These are phyloP conservation scores for Bombyx huttoni DNA, from an alignment of 2,888 invertebrate genomes.

Conservation along the genomic window DNA sequence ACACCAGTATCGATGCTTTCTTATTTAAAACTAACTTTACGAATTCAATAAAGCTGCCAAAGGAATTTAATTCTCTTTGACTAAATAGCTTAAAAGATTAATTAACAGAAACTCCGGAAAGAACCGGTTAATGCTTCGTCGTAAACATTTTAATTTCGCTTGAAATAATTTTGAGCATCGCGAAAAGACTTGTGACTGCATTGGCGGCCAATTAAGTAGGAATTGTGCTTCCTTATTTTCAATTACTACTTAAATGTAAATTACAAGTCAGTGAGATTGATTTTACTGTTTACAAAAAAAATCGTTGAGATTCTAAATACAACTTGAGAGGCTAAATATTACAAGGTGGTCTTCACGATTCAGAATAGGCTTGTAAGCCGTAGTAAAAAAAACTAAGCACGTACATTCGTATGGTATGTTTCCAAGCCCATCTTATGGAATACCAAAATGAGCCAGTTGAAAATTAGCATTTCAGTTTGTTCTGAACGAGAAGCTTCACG, in stretches of 20 bases:
- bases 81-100: constrained; percentile 66
- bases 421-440: too few species aligned
- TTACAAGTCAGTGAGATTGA: too few species aligned
- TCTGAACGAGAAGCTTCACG: background rate
- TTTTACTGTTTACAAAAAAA: too few species aligned
- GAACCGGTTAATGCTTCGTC: constrained; percentile 40
- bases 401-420: too few species aligned
- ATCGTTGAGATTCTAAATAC: too few species aligned
- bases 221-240: background rate
- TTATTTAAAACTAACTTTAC: constrained; percentile 61
- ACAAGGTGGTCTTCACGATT: too few species aligned
- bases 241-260: background rate
- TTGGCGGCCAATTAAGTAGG: background rate
- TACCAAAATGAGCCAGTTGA: background rate
- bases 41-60: constrained; percentile 62
- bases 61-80: constrained; percentile 63
- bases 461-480: background rate
- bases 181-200: constrained; percentile 9
- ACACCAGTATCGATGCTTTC: constrained; percentile 58
- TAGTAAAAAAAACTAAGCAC: too few species aligned
- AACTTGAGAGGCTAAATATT: too few species aligned
- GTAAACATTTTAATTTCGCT: constrained; percentile 39
- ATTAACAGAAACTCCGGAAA: constrained; percentile 47
- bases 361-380: too few species aligned
- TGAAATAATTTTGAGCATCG: constrained; percentile 24